A percentile compares a stretch with the other conserved stretches of the same genome.
Evolutionary conservation across 2,888 invertebrate species (phyloP).

Genomic region (Chaitophorus viminalis): DNA sequence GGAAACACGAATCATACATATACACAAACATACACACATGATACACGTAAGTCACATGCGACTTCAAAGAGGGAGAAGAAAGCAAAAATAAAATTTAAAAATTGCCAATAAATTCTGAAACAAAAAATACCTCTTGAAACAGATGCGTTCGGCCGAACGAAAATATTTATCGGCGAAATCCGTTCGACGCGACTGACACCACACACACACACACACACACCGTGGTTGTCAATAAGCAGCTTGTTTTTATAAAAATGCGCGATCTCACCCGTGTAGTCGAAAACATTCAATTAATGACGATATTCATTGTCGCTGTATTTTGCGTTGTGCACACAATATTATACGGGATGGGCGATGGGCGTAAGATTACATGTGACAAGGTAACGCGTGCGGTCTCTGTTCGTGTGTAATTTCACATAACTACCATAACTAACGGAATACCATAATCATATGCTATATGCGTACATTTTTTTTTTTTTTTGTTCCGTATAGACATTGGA

Average conservation of each 20-base stretch:
- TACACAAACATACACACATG: neutral
- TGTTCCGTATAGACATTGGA: too few species aligned
- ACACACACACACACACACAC: neutral
- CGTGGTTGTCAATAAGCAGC: neutral
- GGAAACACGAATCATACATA: neutral
- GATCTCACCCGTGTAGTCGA: too few species aligned
- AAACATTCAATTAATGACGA: slow-evolving; percentile 36
- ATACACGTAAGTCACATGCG: neutral
- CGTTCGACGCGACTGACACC: neutral
- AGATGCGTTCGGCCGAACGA: neutral
- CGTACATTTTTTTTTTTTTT: too few species aligned
- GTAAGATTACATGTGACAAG: slow-evolving; percentile 24
- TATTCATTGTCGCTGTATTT: neutral
- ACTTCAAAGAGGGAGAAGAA: slow-evolving; percentile 8
- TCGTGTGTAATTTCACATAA: too few species aligned
- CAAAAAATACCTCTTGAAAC: neutral
- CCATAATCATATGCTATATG: too few species aligned
- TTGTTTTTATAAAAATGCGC: too few species aligned
- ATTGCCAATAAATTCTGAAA: neutral
- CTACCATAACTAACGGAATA: too few species aligned
- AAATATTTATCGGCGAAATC: neutral
- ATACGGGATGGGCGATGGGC: neutral
- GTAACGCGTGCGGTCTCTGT: neutral
- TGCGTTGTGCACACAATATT: neutral
- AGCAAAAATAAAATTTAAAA: neutral